A percentile compares a stretch with the other conserved stretches of the same genome.
Evolutionary conservation across 2,113 vertebrate genomes (phyloP).

Genomic region (Oryzias curvinotus): DNA sequence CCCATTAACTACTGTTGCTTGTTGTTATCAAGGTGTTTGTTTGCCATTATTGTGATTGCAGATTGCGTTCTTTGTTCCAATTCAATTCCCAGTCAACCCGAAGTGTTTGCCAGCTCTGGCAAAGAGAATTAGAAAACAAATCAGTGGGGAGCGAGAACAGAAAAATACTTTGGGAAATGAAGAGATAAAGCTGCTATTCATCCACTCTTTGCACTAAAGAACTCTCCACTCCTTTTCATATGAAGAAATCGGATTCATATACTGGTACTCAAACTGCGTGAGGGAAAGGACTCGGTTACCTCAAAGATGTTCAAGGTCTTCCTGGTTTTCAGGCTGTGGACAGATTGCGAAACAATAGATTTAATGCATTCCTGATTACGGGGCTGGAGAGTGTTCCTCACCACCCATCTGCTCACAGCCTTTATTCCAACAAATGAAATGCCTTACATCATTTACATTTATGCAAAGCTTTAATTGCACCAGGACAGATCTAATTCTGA

Average conservation of each 20-base stretch:
- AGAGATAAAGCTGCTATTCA: background rate
- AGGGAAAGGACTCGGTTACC: no score
- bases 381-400: background rate
- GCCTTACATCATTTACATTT: background rate
- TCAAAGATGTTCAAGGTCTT: no score
- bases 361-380: background rate
- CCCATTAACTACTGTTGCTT: constrained; percentile 12
- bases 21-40: constrained; percentile 18
- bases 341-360: background rate
- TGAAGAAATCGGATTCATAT: background rate
- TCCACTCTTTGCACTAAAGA: background rate
- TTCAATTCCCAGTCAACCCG: constrained; percentile 5
- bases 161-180: background rate
- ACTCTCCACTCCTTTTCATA: background rate
- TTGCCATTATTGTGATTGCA: constrained; percentile 6
- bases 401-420: background rate
- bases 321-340: no score
- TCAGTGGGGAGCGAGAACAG: constrained; percentile 2
- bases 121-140: constrained; percentile 8
- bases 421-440: constrained; percentile 1
- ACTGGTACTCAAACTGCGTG: no score
- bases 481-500: background rate
- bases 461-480: background rate
- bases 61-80: constrained; percentile 10
- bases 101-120: constrained; percentile 20